Evolutionary conservation across 2,113 vertebrate genomes (phyloP).

Genomic region (Stegostoma tigrinum): DNA sequence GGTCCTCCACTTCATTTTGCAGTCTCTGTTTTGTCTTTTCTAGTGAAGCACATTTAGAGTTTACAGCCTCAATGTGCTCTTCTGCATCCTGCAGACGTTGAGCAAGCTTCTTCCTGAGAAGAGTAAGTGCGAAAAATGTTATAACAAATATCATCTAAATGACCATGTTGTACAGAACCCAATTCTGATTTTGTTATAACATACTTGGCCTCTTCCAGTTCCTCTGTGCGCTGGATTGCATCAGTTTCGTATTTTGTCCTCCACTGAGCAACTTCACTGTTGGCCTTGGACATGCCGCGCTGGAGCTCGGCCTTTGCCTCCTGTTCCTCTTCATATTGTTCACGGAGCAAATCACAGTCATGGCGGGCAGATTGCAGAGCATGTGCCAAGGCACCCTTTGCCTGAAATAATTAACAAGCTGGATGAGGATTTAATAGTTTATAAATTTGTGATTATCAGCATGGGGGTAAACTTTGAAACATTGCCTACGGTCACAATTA

Average conservation of each 20-base stretch:
- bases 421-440: background rate
- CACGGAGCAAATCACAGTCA: slow-evolving; percentile 40
- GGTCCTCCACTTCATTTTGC: slow-evolving; percentile 43
- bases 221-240: slow-evolving; percentile 56
- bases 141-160: background rate
- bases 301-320: too few species aligned
- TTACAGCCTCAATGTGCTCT: slow-evolving; percentile 49
- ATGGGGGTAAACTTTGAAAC: background rate
- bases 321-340: slow-evolving; percentile 41
- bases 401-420: slow-evolving; percentile 34
- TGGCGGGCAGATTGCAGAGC: slow-evolving; percentile 40
- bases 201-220: slow-evolving; percentile 65
- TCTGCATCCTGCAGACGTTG: slow-evolving; percentile 54
- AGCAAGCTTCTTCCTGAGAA: slow-evolving; percentile 49
- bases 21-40: slow-evolving; percentile 55
- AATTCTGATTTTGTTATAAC: background rate
- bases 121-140: background rate
- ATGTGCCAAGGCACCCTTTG: slow-evolving; percentile 43
- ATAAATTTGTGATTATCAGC: background rate
- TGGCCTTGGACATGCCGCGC: too few species aligned
- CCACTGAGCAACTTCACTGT: too few species aligned
- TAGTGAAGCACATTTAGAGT: slow-evolving; percentile 53
- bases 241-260: slow-evolving; percentile 40
- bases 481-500: background rate
- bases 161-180: background rate